Evolutionary conservation across 2,888 invertebrate genomes (phyloP).

Genomic region (Pachycephus smyrnensis): DNA sequence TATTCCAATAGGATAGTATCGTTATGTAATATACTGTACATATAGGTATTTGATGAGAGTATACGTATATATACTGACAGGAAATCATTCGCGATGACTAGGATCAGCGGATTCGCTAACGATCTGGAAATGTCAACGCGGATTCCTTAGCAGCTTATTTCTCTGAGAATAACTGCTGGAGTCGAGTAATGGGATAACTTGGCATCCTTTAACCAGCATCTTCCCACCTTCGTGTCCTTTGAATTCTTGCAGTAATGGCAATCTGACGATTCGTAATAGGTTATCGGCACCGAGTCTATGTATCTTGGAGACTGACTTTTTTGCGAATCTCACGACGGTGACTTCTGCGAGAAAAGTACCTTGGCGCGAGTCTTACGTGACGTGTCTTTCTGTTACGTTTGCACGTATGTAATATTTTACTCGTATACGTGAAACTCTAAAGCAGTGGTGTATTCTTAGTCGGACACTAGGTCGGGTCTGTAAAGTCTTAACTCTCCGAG

Average conservation of each 20-base stretch:
- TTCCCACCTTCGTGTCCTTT: background rate
- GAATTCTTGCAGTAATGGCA: background rate
- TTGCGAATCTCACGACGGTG: slow-evolving; percentile 8
- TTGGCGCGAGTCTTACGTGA: background rate
- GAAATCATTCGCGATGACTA: background rate
- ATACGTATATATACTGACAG: background rate
- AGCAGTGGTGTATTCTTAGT: background rate
- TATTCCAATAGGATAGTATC: background rate
- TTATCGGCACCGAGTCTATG: slow-evolving; percentile 17
- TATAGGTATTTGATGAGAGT: no score
- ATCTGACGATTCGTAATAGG: slow-evolving; percentile 16
- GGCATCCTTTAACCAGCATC: background rate
- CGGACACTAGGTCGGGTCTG: background rate
- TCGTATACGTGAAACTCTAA: background rate
- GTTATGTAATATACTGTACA: background rate
- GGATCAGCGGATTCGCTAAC: background rate
- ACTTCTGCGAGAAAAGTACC: background rate
- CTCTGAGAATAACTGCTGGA: background rate
- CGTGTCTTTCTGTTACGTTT: background rate
- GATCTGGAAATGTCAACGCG: background rate
- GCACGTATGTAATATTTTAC: background rate
- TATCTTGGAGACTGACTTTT: slow-evolving; percentile 16
- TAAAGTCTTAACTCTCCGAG: background rate
- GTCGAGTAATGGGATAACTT: background rate
- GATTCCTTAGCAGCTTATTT: background rate